Evolutionary conservation across 2,888 invertebrate genomes (phyloP).

Genomic region (Shargacucullia verbasci): DNA sequence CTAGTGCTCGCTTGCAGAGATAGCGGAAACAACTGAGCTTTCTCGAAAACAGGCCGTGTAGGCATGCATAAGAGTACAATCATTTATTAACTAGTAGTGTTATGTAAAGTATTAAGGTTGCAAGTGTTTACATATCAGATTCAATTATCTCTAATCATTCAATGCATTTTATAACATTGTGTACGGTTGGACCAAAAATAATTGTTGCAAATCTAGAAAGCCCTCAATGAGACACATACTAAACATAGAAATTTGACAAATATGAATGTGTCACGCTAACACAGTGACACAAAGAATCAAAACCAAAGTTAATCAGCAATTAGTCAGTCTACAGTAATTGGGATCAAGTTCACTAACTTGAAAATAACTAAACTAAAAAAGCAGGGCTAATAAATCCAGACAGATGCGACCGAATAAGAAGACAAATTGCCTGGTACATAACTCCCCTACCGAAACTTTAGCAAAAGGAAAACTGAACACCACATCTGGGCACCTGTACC

Average conservation of each 20-base stretch:
- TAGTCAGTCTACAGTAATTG: constrained; percentile 80
- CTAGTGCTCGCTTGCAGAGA: constrained; percentile 45
- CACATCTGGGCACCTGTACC: constrained; percentile 87
- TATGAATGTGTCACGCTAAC: constrained; percentile 61
- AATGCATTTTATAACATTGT: no score
- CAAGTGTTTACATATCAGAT: constrained; percentile 18
- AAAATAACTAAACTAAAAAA: constrained; percentile 68
- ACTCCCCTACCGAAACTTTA: constrained; percentile 66
- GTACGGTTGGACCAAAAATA: neutral
- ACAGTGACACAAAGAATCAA: constrained; percentile 74
- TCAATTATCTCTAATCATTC: constrained; percentile 6
- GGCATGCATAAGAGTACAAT: constrained; percentile 18
- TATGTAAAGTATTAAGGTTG: constrained; percentile 27
- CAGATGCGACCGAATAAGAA: constrained; percentile 77
- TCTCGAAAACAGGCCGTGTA: constrained; percentile 45
- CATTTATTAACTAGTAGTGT: constrained; percentile 31
- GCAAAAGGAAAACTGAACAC: constrained; percentile 73
- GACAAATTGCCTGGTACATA: constrained; percentile 73
- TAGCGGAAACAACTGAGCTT: constrained; percentile 52
- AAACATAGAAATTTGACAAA: constrained; percentile 52
- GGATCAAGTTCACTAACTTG: constrained; percentile 75
- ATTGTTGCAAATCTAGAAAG: constrained; percentile 12
- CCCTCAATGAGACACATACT: constrained; percentile 26
- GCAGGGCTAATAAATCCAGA: constrained; percentile 78
- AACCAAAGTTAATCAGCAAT: constrained; percentile 75